These are phyloP conservation scores for Lepilemur septentrionalis DNA, from an alignment of 2,797 vertebrate genomes.

Conservation along the genomic window DNA sequence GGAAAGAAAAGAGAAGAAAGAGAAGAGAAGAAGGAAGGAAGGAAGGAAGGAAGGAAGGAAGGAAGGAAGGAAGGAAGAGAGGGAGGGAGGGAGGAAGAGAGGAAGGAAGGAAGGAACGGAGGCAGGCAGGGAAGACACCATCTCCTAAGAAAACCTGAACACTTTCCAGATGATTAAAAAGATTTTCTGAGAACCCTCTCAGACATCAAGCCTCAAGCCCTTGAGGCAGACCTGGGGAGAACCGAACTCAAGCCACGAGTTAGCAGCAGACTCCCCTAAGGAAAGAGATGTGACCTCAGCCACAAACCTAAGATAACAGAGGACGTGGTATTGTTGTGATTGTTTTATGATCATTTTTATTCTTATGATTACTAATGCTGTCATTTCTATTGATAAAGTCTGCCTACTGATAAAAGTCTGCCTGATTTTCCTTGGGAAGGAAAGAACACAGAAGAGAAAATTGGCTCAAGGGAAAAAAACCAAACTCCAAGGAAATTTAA, in stretches of 20 bases:
- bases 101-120: too few species aligned
- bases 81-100: too few species aligned
- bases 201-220: neutral
- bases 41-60: too few species aligned
- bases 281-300: neutral
- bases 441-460: slow-evolving; percentile 65
- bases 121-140: too few species aligned
- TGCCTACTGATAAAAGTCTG: neutral
- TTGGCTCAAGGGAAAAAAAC: slow-evolving; percentile 9
- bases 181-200: neutral
- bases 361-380: neutral
- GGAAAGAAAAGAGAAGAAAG: too few species aligned
- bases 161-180: neutral
- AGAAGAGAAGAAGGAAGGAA: fast-evolving
- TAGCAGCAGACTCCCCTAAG: neutral
- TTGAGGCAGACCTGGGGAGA: neutral
- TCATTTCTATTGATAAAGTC: slow-evolving; percentile 34
- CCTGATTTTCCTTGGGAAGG: slow-evolving; percentile 33
- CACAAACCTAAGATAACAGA: neutral
- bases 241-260: neutral
- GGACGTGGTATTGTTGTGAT: neutral
- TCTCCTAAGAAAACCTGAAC: neutral
- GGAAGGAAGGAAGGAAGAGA: too few species aligned
- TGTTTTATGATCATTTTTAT: neutral
- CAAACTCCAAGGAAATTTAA: slow-evolving; percentile 61